A percentile compares a stretch with the other conserved stretches of the same genome.
phyloP scores from a whole-genome alignment of 2,113 vertebrate species.

The Kryptolebias marmoratus region DNA sequence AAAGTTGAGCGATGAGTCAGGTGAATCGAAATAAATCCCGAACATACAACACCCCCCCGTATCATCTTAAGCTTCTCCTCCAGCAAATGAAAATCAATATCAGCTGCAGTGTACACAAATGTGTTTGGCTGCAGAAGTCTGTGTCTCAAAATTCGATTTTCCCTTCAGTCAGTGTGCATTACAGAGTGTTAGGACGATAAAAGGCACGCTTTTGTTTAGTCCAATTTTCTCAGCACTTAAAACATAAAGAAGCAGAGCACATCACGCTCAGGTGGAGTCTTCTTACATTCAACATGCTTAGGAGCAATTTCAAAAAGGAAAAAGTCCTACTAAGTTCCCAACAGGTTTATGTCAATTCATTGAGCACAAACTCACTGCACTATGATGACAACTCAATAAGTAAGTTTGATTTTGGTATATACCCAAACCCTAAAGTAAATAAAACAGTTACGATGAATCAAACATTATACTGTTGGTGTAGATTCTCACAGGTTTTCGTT shows the following conservation, averaged over 20 bases:
- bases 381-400: no score
- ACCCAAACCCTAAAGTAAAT: no score
- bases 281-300: no score
- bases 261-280: conserved; percentile 10
- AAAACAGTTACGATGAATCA: no score
- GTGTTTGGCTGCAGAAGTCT: conserved; percentile 7
- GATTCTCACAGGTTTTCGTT: no score
- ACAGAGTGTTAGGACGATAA: conserved; percentile 7
- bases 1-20: conserved; percentile 26
- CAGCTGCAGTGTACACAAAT: neutral
- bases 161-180: neutral
- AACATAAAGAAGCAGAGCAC: conserved; percentile 48
- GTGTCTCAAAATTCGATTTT: neutral
- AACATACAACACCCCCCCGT: neutral
- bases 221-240: conserved; percentile 46
- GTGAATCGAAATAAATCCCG: conserved; percentile 25
- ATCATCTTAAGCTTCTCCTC: neutral
- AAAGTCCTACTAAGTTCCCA: no score
- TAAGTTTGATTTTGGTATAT: no score
- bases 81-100: conserved; percentile 18
- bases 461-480: no score
- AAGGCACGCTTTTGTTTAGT: conserved; percentile 17
- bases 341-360: no score
- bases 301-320: neutral
- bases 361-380: no score